Base-by-base conservation (phyloP, 1,140 invertebrate species). In the Chrysomallon squamiferum region DNA sequence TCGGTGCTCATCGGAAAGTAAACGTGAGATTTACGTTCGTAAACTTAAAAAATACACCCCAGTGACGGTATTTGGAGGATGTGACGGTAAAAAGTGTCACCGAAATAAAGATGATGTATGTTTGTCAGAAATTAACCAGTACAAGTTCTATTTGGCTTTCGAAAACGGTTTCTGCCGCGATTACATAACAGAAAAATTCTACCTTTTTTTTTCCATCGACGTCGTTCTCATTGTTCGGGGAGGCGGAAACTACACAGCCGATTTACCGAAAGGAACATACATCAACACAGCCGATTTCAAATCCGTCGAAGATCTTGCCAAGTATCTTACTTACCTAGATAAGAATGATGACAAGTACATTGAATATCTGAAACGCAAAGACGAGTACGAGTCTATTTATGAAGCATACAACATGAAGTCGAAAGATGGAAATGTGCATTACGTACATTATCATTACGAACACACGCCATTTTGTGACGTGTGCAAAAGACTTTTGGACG, bases 61-160 rank as follows among this genome's bases (percentile, higher is more conserved):
- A 3, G 67, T 79, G 4, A 90, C 92, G 73, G 80, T 90, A 2
- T 92, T 87, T 70, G 92, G 92, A 9, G 65, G 59, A 0, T 93
- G 91, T 81, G 62, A 57, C 25, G 59, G 30, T 0, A 22, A 18
- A 0, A 45, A 32, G 22, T 69, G 68, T 22, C 57, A 33, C 5
- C 38, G 45, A 32, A 35, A 18, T 0, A 9, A 52, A 20, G 58
- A 50, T 20, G 43, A 29, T 13, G 41, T 22, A 15, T 69, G 62
- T 43, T 62, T 62, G 0, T 3, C 60, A 7, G 61, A 35, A 29
- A 33, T 69, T 18, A 57, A 32, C 27, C 27, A 62, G 5, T 69
- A 73, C 50, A 71, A 74, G 41, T 74, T 71, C 33, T 71, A 69
- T 59, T 47, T 71, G 25, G 54, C 59, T 18, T 74, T 68, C 61